Base-by-base conservation (phyloP, 2,113 vertebrate species). In the Cinclus mexicanus region DNA sequence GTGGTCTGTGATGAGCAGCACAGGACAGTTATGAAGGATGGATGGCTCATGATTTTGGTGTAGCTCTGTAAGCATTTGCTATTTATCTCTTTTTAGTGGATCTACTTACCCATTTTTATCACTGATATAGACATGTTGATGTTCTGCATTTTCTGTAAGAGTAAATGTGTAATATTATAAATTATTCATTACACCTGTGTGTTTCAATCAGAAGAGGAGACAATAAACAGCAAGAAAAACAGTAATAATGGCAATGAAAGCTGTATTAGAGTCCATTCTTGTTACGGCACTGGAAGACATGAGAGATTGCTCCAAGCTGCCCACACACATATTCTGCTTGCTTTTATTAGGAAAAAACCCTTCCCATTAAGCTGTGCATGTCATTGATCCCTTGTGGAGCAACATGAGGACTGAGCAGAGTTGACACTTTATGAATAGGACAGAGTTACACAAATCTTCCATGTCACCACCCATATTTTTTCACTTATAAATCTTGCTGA, bases 111-210 rank as follows among this genome's bases (percentile, higher is more conserved):
- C 14, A 4, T 71, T 95, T 92, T 95, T 94, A 89, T 96, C 71
- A 83, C 35, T 77, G 50, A 83, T 92, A 69, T 3, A 63, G 69
- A 42, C 11, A 23, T 13, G 60, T 56, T 52, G 87, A 92, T 69
- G 81, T 65, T 87, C 83, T 93, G 63, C 93, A 89, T 83, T 94
- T 96, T 94, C 70, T 97, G 77, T 79, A 78, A 89, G 87, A 87
- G 75, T 72, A 91, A 91, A 84, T 84, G 25, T 63, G 57, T 63
- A 52, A 39, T 44, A 25, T 76, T 77, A 47, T 96, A 89, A 92
- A 96, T 97, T 89, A 97, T 96, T 96, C 86, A 95, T 93, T 79
- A 49, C 12, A 71, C 49, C 42, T 70, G 53, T 64, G 55, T 75
- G 68, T 77, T 95, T 89, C 74, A 94, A 67, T 92, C 83, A 87